Evolutionary conservation across 2,797 vertebrate species (phyloP).

Genomic region (Syngnathus rostellatus): DNA sequence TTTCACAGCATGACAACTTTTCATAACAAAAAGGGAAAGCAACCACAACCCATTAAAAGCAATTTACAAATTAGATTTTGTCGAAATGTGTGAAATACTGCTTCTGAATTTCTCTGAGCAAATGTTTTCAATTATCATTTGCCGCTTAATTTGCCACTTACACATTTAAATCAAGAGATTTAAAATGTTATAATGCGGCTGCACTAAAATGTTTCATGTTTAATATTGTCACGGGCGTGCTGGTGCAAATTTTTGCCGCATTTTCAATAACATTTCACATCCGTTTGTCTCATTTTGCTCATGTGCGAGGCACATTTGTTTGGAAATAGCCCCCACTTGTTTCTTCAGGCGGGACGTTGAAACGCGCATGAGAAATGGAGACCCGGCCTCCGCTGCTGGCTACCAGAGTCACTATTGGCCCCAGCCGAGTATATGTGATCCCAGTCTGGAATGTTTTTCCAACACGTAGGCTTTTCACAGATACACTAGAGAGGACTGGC

Average conservation of each 20-base stretch:
- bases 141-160: conserved; percentile 40
- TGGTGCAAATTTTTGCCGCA: not conserved
- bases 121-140: conserved; percentile 49
- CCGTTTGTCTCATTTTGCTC: conserved; percentile 6
- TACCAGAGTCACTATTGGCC: conserved; percentile 42
- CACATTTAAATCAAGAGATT: conserved; percentile 24
- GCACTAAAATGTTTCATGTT: conserved; percentile 10
- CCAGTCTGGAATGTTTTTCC: conserved; percentile 64
- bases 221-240: not conserved
- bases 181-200: conserved; percentile 11
- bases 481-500: conserved; percentile 64
- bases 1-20: conserved; percentile 61
- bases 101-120: conserved; percentile 39
- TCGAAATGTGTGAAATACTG: conserved; percentile 52
- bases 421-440: conserved; percentile 58
- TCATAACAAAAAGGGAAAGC: conserved; percentile 55
- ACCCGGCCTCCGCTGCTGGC: conserved; percentile 51
- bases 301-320: conserved; percentile 3
- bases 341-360: conserved; percentile 42
- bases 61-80: conserved; percentile 63
- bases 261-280: conserved; percentile 16
- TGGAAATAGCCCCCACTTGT: conserved; percentile 39
- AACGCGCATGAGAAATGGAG: conserved; percentile 58
- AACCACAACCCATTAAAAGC: conserved; percentile 59
- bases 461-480: conserved; percentile 66